phyloP scores from a whole-genome alignment of 2,113 vertebrate genomes.

The Piliocolobus tephrosceles region DNA sequence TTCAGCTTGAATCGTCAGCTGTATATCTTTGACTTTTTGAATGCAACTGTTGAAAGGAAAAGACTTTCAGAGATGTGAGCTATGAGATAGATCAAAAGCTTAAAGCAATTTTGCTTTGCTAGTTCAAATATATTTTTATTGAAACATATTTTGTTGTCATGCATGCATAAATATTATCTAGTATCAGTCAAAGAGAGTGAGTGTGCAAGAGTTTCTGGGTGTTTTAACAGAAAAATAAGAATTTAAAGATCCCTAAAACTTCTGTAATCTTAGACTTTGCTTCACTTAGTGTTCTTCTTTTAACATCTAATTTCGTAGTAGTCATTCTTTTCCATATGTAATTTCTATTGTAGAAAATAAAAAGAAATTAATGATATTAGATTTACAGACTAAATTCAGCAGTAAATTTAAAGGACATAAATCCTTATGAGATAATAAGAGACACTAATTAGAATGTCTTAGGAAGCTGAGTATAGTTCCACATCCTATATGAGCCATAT shows the following conservation, averaged over 20 bases:
- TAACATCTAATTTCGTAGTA: not conserved
- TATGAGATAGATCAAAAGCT: constrained; percentile 86
- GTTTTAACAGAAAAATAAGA: constrained; percentile 66
- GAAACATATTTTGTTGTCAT: constrained; percentile 82
- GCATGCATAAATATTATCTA: constrained; percentile 78
- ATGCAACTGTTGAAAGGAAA: constrained; percentile 86
- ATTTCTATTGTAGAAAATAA: not conserved
- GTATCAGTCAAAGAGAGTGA: constrained; percentile 70
- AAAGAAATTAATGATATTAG: not conserved
- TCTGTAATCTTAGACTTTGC: not conserved
- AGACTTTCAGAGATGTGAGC: constrained; percentile 82
- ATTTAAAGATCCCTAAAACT: constrained; percentile 56
- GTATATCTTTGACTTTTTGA: constrained; percentile 87
- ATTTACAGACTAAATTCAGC: constrained; percentile 23
- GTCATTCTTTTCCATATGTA: not conserved
- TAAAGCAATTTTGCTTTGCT: constrained; percentile 81
- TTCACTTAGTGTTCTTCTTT: constrained; percentile 1
- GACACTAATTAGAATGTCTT: constrained; percentile 20
- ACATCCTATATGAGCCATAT: not conserved
- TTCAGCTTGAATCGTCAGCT: constrained; percentile 85
- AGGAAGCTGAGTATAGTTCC: not conserved
- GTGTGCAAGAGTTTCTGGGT: constrained; percentile 9
- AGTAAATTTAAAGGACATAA: constrained; percentile 16
- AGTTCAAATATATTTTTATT: constrained; percentile 82
- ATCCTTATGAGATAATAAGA: not conserved